Evolutionary conservation across 2,113 vertebrate genomes (phyloP), one percentile per base, ranked within the genome.

Genomic region (Mesembrinibis cayennensis): DNA sequence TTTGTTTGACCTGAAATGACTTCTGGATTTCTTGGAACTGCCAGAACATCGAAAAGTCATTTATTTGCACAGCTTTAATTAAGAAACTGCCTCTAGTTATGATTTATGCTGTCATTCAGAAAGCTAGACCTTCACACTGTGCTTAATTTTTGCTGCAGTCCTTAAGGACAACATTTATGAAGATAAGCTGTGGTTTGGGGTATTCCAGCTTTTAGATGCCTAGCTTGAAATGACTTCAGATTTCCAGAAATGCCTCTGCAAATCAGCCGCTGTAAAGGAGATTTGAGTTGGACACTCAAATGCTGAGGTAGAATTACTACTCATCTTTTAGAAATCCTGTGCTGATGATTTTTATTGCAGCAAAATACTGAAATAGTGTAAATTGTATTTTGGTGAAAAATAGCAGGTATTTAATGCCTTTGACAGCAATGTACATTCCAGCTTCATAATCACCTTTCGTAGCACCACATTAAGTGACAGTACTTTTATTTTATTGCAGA

Each of bases 41-140:
- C 47, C 77, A 93, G 69, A 85, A 95, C 53, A 67, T 19, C 56
- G 73, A 85, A 65, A 73, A 96, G 84, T 69, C 94, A 82, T 93
- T 93, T 79, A 82, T 65, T 55, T 82, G 73, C 73, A 56, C 70
- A 89, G 70, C 78, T 82, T 91, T 95, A 94, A 96, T 96, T 95
- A 95, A 96, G 70, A 47, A 79, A 61, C 94, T 87, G 92, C 95
- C 96, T 95, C 86, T 89, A 58, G 92, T 89, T 87, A 94, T 90
- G 89, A 95, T 97, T 95, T 95, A 79, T 72, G 77, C 77, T 61
- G 52, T 89, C 95, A 76, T 78, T 95, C 96, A 95, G 80, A 84
- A 92, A 95, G 93, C 79, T 20, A 95, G 77, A 67, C 77, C 83
- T 89, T 95, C 95, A 90, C 67, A 87, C 67, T 62, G 59, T 21